phyloP scores from a whole-genome alignment of 2,113 vertebrate genomes.

The Onychostoma macrolepis region DNA sequence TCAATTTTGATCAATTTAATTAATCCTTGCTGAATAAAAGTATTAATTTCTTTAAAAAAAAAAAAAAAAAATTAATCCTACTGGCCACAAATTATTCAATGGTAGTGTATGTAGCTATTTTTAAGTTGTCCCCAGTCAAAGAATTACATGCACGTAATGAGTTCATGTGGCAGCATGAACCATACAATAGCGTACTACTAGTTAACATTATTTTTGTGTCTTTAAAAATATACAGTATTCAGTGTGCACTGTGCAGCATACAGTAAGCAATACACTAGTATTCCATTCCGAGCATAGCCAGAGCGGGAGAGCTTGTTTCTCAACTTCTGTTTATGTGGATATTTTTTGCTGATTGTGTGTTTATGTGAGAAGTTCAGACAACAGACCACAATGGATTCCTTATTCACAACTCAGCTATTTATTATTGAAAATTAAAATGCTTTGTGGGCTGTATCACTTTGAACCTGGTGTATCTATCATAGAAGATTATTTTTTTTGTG shows the following conservation, averaged over 20 bases:
- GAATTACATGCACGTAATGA: not conserved
- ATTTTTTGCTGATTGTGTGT: conserved; percentile 20
- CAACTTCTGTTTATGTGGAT: conserved; percentile 31
- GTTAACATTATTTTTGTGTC: not conserved
- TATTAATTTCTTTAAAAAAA: not conserved
- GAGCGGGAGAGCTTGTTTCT: conserved; percentile 50
- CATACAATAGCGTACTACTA: not conserved
- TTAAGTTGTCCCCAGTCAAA: not conserved
- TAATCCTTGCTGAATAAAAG: not conserved
- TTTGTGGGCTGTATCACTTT: not conserved
- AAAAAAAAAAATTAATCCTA: too few species aligned
- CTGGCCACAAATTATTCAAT: not conserved
- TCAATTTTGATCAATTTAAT: not conserved
- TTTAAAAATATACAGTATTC: not conserved
- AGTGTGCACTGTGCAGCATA: not conserved
- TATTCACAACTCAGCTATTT: conserved; percentile 11
- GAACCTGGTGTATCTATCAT: not conserved
- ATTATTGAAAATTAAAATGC: not conserved
- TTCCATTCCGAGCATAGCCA: not conserved
- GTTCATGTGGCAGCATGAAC: not conserved
- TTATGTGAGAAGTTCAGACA: conserved; percentile 12
- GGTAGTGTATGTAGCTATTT: not conserved
- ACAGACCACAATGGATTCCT: conserved; percentile 18
- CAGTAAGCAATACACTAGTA: not conserved
- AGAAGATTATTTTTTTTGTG: not conserved